Evolutionary conservation across 2,888 invertebrate species (phyloP).

Genomic region (Uloborus plumipes): DNA sequence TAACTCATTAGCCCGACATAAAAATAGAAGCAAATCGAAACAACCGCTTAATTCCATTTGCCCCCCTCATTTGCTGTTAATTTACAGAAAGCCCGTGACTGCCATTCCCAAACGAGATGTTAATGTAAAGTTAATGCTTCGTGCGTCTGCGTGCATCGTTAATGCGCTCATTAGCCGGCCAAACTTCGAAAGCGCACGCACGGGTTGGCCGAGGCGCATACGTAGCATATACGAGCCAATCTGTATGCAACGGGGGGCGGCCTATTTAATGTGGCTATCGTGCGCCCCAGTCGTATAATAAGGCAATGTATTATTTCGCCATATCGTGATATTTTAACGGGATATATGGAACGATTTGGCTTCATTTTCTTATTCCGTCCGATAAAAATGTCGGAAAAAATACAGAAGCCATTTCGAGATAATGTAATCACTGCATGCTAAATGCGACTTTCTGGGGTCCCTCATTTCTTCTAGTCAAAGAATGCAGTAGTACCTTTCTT

Average conservation of each 20-base stretch:
- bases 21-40: too few relatives aligned
- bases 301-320: too few relatives aligned
- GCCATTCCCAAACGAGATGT: slow-evolving; percentile 29
- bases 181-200: slow-evolving; percentile 34
- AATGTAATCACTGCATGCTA: too few relatives aligned
- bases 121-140: slow-evolving; percentile 53
- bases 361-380: too few relatives aligned
- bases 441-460: too few relatives aligned
- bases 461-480: too few relatives aligned
- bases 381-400: too few relatives aligned
- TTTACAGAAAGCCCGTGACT: slow-evolving; percentile 45
- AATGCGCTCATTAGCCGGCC: slow-evolving; percentile 31
- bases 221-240: slow-evolving; percentile 5
- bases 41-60: neutral
- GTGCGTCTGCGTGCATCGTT: slow-evolving; percentile 34
- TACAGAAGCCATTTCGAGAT: too few relatives aligned
- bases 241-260: neutral
- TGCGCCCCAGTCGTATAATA: neutral
- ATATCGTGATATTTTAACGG: neutral
- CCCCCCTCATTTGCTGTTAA: slow-evolving; percentile 38
- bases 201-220: slow-evolving; percentile 13
- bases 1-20: too few relatives aligned
- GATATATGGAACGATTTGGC: too few relatives aligned
- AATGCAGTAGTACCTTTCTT: too few relatives aligned
- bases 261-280: slow-evolving; percentile 10